Percentiles rank a stretch among this genome's conserved stretches.
Evolutionary conservation across 2,797 vertebrate species (phyloP).

Genomic region (Brotula barbata): DNA sequence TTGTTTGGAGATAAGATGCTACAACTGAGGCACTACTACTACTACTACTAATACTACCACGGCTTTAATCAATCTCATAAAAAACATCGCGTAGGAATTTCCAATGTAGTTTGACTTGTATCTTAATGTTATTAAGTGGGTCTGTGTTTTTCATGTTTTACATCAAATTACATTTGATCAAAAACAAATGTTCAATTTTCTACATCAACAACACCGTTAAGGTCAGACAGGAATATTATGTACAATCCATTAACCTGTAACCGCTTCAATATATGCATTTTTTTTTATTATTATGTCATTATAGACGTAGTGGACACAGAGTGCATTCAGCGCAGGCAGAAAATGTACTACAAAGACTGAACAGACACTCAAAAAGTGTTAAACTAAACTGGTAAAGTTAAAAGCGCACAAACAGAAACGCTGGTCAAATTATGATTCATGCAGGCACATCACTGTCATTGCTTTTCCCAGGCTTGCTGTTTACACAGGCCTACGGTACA

Average conservation of each 20-base stretch:
- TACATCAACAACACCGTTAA: not conserved
- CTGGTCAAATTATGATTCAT: not conserved
- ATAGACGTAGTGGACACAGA: not conserved
- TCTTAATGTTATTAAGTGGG: not conserved
- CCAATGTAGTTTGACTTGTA: slow-evolving; percentile 7
- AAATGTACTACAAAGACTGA: not conserved
- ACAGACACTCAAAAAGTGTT: not conserved
- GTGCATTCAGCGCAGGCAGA: not conserved
- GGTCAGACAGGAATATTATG: not conserved
- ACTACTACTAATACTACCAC: no score
- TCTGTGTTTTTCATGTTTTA: slow-evolving; percentile 4
- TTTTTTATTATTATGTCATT: no score
- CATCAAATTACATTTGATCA: not conserved
- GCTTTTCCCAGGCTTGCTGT: not conserved
- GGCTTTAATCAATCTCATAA: slow-evolving; percentile 39
- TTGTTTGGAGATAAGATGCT: slow-evolving; percentile 33
- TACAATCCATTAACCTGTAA: not conserved
- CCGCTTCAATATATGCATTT: not conserved
- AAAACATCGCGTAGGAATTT: slow-evolving; percentile 6
- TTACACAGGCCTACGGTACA: not conserved
- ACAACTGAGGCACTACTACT: slow-evolving; percentile 12
- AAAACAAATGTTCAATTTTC: not conserved
- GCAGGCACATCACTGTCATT: not conserved
- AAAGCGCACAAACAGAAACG: not conserved
- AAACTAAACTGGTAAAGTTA: not conserved